These are phyloP conservation scores for Neopelma chrysocephalum DNA, from an alignment of 2,797 vertebrate genomes.

Conservation along the genomic window DNA sequence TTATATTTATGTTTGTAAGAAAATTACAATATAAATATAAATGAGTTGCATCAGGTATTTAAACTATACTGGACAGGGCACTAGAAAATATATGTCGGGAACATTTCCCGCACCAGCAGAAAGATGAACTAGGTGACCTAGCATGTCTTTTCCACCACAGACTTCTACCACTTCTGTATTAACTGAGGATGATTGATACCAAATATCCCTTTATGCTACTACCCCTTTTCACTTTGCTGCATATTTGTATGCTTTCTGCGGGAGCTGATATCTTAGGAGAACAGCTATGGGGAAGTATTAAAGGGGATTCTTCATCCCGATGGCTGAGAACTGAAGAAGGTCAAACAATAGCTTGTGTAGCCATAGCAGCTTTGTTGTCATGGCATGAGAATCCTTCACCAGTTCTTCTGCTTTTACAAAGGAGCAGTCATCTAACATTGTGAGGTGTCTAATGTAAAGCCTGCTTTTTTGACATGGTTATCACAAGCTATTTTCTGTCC, in stretches of 20 bases:
- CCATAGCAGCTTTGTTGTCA: slow-evolving; percentile 67
- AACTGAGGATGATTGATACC: slow-evolving; percentile 47
- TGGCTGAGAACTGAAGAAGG: slow-evolving; percentile 35
- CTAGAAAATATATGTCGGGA: slow-evolving; percentile 43
- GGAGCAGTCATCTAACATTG: slow-evolving; percentile 50
- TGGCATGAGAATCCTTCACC: slow-evolving; percentile 4
- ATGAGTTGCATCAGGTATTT: slow-evolving; percentile 63
- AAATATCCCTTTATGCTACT: slow-evolving; percentile 10
- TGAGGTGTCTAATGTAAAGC: slow-evolving; percentile 36
- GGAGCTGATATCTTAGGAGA: neutral
- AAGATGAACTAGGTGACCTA: slow-evolving; percentile 60
- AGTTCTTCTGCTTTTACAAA: slow-evolving; percentile 43
- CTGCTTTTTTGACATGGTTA: slow-evolving; percentile 51
- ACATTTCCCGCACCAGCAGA: slow-evolving; percentile 23
- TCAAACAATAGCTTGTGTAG: slow-evolving; percentile 38
- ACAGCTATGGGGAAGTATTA: neutral
- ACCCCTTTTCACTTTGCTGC: neutral
- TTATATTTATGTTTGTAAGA: slow-evolving; percentile 71
- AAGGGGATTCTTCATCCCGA: neutral
- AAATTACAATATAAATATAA: slow-evolving; percentile 72
- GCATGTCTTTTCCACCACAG: slow-evolving; percentile 6
- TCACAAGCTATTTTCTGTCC: slow-evolving; percentile 53
- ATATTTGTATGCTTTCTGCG: slow-evolving; percentile 2
- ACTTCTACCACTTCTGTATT: slow-evolving; percentile 27
- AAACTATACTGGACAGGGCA: slow-evolving; percentile 51